Base-by-base conservation (phyloP, 2,797 vertebrate species). In the Cyclopterus lumpus region DNA sequence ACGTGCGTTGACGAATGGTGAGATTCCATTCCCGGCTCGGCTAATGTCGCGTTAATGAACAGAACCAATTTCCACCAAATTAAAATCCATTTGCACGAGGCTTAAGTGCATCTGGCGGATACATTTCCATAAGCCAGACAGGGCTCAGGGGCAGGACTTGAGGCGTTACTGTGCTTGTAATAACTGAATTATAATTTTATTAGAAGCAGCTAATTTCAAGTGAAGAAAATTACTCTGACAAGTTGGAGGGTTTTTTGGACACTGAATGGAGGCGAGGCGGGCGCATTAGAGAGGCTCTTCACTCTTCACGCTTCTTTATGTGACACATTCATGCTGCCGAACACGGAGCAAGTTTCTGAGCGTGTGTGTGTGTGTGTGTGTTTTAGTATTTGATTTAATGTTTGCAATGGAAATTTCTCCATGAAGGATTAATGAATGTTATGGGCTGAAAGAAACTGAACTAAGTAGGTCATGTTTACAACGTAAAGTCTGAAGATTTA, bases 171-270 rank as follows among this genome's bases (percentile, higher is more conserved):
- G 71, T 44, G 74, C 91, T 86, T 86, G 87, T 89, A 91, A 91
- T 89, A 91, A 92, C 89, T 75, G 80, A 91, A 91, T 92, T 89
- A 92, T 85, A 87, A 24, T 92, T 92, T 88, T 89, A 92, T 92
- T 91, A 91, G 84, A 84, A 86, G 88, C 80, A 73, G 79, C 91
- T 91, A 87, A 90, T 91, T 91, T 89, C 75, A 80, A 89, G 77
- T 71, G 84, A 81, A 74, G 86, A 83, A 88, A 88, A 88, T 86
- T 74, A 83, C 75, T 84, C 80, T 85, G 89, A 90, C 89, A 85
- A 83, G 71, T 82, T 46, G 36, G 53, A 79, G 67, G 79, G 62
- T 78, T 77, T 83, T 71, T 61, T 77, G 72, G 77, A 79, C 71
- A 38, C 18, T 65, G 77, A 80, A 75, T 55, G 79, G 81, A 77